Percentiles rank a stretch among this genome's conserved stretches.
phyloP scores from a whole-genome alignment of 2,888 invertebrate species.

The Julus scandinavius region DNA sequence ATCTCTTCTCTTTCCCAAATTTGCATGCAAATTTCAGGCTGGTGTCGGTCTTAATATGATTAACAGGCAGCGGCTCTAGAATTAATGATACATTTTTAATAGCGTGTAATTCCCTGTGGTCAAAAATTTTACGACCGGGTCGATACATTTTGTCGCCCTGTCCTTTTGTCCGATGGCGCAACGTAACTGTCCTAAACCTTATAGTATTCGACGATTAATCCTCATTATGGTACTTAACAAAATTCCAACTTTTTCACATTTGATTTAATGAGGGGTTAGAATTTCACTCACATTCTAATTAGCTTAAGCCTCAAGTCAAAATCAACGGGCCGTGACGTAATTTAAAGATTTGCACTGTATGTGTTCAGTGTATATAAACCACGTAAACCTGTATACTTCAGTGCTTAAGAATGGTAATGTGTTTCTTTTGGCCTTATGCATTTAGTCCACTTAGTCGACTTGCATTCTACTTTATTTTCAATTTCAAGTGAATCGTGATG shows the following conservation, averaged over 20 bases:
- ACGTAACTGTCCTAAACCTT: not conserved
- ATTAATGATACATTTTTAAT: slow-evolving; percentile 20
- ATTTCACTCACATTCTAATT: not conserved
- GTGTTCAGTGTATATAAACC: not conserved
- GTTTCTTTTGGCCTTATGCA: not conserved
- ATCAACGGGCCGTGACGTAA: slow-evolving; percentile 2
- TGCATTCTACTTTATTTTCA: not conserved
- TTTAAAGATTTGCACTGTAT: not conserved
- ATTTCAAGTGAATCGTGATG: not conserved
- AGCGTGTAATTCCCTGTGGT: slow-evolving; percentile 1
- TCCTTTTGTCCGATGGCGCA: not conserved
- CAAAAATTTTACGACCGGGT: slow-evolving; percentile 9
- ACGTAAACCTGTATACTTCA: too few relatives aligned
- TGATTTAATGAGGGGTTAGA: not conserved
- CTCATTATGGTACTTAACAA: not conserved
- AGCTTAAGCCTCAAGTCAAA: not conserved
- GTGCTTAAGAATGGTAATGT: not conserved
- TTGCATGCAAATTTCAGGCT: slow-evolving; percentile 16
- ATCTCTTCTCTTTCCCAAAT: slow-evolving; percentile 2
- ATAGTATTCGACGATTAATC: not conserved
- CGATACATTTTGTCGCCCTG: not conserved
- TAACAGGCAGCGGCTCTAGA: slow-evolving; percentile 25
- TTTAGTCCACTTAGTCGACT: not conserved
- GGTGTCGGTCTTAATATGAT: slow-evolving; percentile 23
- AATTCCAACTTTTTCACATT: not conserved